Conservation (phyloP, 2,797 vertebrate genomes). For the Oreochromis mossambicus region DNA sequence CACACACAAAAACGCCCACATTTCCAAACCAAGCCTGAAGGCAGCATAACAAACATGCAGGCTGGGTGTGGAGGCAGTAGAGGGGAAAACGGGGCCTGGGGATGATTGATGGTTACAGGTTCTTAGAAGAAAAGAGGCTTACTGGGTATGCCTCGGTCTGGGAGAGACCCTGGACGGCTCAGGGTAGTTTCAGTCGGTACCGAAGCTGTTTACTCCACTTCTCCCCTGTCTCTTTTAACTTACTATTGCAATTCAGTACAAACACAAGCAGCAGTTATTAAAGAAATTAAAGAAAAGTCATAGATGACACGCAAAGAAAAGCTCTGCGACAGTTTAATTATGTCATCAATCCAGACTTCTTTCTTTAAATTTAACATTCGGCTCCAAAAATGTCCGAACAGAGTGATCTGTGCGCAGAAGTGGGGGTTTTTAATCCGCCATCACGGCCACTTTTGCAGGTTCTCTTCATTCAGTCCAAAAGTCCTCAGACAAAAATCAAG, state of each 20-base stretch:
- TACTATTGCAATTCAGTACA: not conserved
- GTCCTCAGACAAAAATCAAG: slow-evolving; percentile 5
- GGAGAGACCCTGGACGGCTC: slow-evolving; percentile 31
- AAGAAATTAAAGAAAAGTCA: not conserved
- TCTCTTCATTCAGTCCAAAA: not conserved
- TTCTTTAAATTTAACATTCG: not conserved
- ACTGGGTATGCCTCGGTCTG: slow-evolving; percentile 72
- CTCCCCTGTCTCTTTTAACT: slow-evolving; percentile 7
- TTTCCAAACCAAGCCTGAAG: slow-evolving; percentile 18
- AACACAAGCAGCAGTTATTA: not conserved
- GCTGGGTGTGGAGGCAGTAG: slow-evolving; percentile 64
- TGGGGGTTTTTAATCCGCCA: not conserved
- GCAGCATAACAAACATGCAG: slow-evolving; percentile 68
- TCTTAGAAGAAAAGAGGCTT: slow-evolving; percentile 79
- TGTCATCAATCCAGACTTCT: not conserved
- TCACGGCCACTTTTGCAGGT: not conserved
- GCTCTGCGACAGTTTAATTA: not conserved
- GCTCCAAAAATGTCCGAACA: not conserved
- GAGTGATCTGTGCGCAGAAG: not conserved
- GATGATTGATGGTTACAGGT: slow-evolving; percentile 83
- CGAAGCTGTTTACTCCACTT: slow-evolving; percentile 44
- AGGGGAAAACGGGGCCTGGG: slow-evolving; percentile 57
- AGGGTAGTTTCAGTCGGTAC: slow-evolving; percentile 45
- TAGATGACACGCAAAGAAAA: not conserved
- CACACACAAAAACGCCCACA: fast-evolving